phyloP scores from a whole-genome alignment of 2,113 vertebrate genomes.

The Pantherophis guttatus region DNA sequence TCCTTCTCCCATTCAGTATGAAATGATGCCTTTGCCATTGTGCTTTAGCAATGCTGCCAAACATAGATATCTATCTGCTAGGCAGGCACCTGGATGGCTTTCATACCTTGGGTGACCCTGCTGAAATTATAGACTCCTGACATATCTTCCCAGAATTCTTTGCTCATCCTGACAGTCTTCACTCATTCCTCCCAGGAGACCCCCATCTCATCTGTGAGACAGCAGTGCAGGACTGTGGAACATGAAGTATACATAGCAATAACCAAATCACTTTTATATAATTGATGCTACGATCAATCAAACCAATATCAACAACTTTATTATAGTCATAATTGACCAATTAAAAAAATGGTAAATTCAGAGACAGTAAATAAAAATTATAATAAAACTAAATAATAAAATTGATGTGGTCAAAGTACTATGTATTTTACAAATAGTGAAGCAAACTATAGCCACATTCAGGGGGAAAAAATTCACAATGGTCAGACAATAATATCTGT shows the following conservation, averaged over 20 bases:
- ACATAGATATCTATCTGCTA: neutral
- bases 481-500: too few species aligned
- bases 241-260: neutral
- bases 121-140: neutral
- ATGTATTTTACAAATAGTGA: too few species aligned
- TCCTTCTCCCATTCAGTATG: neutral
- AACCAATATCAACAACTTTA: neutral
- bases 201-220: neutral
- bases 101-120: neutral
- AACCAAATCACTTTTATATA: neutral
- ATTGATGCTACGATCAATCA: neutral
- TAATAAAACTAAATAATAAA: too few species aligned
- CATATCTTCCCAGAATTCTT: neutral
- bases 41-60: neutral
- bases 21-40: neutral
- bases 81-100: neutral
- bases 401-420: too few species aligned
- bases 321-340: too few species aligned
- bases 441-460: too few species aligned
- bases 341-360: too few species aligned
- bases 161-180: neutral
- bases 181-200: neutral
- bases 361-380: too few species aligned
- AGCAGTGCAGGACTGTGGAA: neutral
- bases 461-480: too few species aligned